These are phyloP conservation scores for Caenorhabditis becei DNA, from an alignment of 2,888 invertebrate genomes.

Conservation along the genomic window DNA sequence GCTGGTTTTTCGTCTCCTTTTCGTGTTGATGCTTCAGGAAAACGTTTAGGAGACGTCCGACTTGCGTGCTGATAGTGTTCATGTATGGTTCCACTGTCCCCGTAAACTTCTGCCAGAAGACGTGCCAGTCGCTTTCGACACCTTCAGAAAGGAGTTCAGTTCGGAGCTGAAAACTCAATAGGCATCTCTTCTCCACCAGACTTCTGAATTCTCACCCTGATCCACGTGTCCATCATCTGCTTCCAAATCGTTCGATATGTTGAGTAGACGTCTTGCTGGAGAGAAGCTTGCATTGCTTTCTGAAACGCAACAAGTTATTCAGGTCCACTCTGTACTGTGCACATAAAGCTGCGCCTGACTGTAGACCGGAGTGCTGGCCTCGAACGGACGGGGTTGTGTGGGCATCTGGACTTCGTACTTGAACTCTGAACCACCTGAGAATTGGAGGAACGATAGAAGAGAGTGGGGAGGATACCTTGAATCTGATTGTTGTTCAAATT, in stretches of 20 bases:
- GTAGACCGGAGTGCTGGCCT: slow-evolving; percentile 33
- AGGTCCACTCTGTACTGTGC: neutral
- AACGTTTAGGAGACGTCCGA: slow-evolving; percentile 42
- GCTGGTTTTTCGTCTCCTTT: slow-evolving; percentile 22
- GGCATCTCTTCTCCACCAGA: no score
- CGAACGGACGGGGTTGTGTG: slow-evolving; percentile 24
- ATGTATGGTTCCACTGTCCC: slow-evolving; percentile 50
- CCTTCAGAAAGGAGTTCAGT: slow-evolving; percentile 29
- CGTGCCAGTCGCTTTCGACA: slow-evolving; percentile 48
- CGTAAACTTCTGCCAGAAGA: slow-evolving; percentile 50
- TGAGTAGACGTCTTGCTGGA: slow-evolving; percentile 52
- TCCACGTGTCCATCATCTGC: slow-evolving; percentile 57
- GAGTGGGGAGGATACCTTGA: neutral
- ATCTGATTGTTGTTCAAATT: slow-evolving; percentile 34
- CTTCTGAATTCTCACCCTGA: slow-evolving; percentile 15
- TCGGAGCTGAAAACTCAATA: slow-evolving; percentile 31
- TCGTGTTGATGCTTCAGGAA: slow-evolving; percentile 54
- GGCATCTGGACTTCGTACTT: slow-evolving; percentile 59
- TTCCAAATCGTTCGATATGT: slow-evolving; percentile 60
- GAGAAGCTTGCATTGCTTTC: slow-evolving; percentile 55
- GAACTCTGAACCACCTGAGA: slow-evolving; percentile 34
- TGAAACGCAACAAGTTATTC: neutral
- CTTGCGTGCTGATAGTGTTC: slow-evolving; percentile 38
- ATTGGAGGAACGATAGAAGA: neutral
- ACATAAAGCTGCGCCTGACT: slow-evolving; percentile 42